A percentile compares a stretch with the other conserved stretches of the same genome.
Evolutionary conservation across 2,888 invertebrate genomes (phyloP).

Genomic region (Ennomos fuscantarius): DNA sequence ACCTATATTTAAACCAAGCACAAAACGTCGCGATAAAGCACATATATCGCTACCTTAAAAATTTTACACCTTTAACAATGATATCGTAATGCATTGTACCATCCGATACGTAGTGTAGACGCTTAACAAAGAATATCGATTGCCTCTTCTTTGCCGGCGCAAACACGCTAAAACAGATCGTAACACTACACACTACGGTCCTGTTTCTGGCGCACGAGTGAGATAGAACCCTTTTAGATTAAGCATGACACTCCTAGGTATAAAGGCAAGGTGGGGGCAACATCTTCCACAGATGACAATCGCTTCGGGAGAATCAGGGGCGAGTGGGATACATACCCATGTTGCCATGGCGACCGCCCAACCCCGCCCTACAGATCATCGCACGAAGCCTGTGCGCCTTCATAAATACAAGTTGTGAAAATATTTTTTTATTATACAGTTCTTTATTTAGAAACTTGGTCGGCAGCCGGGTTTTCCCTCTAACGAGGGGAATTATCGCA

Average conservation of each 20-base stretch:
- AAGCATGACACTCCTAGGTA: constrained; percentile 66
- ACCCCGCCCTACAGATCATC: constrained; percentile 74
- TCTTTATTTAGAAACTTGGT: constrained; percentile 76
- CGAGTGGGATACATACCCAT: constrained; percentile 70
- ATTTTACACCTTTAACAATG: constrained; percentile 42
- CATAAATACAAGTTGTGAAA: constrained; percentile 69
- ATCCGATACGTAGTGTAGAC: constrained; percentile 44
- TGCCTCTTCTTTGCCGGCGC: constrained; percentile 33
- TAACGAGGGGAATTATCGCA: constrained; percentile 64
- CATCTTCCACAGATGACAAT: constrained; percentile 80
- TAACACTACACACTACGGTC: constrained; percentile 51
- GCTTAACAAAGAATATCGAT: constrained; percentile 63
- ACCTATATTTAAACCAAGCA: constrained; percentile 24
- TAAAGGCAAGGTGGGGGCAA: constrained; percentile 72
- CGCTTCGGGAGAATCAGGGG: constrained; percentile 73
- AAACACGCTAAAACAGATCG: constrained; percentile 43
- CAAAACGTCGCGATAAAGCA: constrained; percentile 33
- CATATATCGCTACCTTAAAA: constrained; percentile 31
- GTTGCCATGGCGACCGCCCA: constrained; percentile 78
- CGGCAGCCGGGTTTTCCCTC: constrained; percentile 50
- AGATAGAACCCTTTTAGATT: constrained; percentile 78
- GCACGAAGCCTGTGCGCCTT: constrained; percentile 55
- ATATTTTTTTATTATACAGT: constrained; percentile 80
- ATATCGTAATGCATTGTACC: constrained; percentile 46
- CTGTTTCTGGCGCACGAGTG: constrained; percentile 44